These are phyloP conservation scores for Labeo calbasu DNA, from an alignment of 2,797 vertebrate species.

Conservation along the genomic window DNA sequence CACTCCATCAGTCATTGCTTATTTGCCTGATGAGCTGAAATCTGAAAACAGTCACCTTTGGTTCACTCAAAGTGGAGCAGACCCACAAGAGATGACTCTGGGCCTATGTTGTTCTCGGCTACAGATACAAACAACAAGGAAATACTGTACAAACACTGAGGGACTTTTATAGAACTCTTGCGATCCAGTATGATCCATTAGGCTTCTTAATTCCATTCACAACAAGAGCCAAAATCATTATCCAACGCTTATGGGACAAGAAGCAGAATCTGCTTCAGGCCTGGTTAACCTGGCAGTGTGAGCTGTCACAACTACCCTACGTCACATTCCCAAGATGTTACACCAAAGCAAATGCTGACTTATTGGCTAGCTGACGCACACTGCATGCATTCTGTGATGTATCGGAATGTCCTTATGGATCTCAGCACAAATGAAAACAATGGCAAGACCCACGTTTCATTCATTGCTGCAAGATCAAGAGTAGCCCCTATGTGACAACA, in stretches of 20 bases:
- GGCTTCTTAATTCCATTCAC: too few species aligned
- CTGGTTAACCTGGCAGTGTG: background rate
- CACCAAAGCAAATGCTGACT: background rate
- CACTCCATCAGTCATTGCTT: too few species aligned
- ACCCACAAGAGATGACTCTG: background rate
- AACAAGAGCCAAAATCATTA: background rate
- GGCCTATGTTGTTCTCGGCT: background rate
- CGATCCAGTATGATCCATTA: too few species aligned
- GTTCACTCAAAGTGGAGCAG: background rate
- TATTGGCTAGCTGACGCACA: background rate
- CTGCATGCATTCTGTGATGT: background rate
- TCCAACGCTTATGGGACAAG: background rate
- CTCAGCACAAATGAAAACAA: background rate
- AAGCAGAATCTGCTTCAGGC: background rate
- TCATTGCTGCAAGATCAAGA: background rate
- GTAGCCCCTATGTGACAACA: background rate
- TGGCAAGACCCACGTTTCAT: background rate
- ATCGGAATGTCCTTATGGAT: background rate
- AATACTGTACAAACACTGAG: too few species aligned
- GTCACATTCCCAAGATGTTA: background rate
- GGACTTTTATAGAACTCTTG: too few species aligned
- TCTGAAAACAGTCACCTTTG: background rate
- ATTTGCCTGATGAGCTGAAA: too few species aligned
- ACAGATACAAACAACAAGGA: background rate
- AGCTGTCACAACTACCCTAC: background rate